Conservation (phyloP, 2,113 vertebrate genomes). For the Vidua macroura region DNA sequence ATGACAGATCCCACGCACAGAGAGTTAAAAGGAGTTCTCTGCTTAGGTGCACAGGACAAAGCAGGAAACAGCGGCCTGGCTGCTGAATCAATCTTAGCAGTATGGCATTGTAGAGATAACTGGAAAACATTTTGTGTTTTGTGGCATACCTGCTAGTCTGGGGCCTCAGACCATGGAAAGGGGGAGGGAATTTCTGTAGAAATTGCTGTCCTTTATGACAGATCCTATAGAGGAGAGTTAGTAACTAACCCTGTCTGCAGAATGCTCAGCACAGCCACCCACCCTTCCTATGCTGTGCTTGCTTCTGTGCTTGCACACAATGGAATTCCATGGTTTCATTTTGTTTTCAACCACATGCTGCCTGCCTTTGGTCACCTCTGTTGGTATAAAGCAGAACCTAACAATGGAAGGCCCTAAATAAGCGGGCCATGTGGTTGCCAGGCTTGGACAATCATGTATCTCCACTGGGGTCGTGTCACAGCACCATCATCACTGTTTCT, state of each 20-base stretch:
- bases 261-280: background rate
- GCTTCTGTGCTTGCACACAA: background rate
- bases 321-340: background rate
- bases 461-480: rapidly evolving
- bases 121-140: background rate
- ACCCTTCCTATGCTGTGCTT: background rate
- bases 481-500: rapidly evolving
- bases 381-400: background rate
- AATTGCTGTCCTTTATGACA: background rate
- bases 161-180: background rate
- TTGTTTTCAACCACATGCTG: background rate
- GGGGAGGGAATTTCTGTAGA: background rate
- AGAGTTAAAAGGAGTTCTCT: background rate
- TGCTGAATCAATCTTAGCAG: background rate
- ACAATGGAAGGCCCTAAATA: background rate
- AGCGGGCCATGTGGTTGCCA: background rate
- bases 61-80: background rate
- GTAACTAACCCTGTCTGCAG: background rate
- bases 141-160: background rate
- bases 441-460: background rate
- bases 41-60: background rate
- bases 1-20: background rate
- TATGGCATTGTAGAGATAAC: background rate
- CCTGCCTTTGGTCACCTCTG: constrained; percentile 7
- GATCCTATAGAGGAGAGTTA: background rate